Conservation (phyloP, 2,113 vertebrate species). For the Gambusia holbrooki region DNA sequence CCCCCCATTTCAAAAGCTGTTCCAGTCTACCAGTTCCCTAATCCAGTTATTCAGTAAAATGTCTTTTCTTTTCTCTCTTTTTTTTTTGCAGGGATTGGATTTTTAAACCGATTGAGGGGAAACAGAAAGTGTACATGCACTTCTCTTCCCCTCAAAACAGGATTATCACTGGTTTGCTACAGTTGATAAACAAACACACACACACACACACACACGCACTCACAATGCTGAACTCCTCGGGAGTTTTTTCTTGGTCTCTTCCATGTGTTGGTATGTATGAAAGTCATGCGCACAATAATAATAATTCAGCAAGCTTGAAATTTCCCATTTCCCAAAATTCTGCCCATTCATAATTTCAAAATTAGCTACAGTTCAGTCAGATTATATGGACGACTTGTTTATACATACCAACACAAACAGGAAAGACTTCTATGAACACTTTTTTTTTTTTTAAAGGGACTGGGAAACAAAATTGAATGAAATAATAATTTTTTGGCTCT, state of each 20-base stretch:
- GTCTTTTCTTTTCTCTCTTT: neutral
- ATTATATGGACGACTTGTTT: too few relatives aligned
- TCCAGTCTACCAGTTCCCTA: neutral
- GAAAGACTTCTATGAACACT: neutral
- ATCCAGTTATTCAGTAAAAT: constrained; percentile 26
- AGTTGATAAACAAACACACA: constrained; percentile 30
- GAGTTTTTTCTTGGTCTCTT: neutral
- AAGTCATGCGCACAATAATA: neutral
- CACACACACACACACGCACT: constrained; percentile 15
- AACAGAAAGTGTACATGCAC: constrained; percentile 28
- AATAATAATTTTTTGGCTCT: constrained; percentile 4
- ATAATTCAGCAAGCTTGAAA: neutral
- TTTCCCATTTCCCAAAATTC: neutral
- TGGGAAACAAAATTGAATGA: neutral
- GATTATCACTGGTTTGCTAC: constrained; percentile 28
- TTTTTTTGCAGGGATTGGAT: constrained; percentile 14
- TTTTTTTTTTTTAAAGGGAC: neutral
- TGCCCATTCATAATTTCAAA: too few relatives aligned
- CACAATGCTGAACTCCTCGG: neutral
- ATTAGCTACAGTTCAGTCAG: too few relatives aligned
- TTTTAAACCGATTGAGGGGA: constrained; percentile 7
- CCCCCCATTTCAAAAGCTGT: neutral
- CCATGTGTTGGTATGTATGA: neutral
- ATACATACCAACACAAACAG: neutral
- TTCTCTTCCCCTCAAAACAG: constrained; percentile 13